A percentile compares a stretch with the other conserved stretches of the same genome.
Evolutionary conservation across 1,140 invertebrate genomes (phyloP).

Genomic region (Heliconius congener): DNA sequence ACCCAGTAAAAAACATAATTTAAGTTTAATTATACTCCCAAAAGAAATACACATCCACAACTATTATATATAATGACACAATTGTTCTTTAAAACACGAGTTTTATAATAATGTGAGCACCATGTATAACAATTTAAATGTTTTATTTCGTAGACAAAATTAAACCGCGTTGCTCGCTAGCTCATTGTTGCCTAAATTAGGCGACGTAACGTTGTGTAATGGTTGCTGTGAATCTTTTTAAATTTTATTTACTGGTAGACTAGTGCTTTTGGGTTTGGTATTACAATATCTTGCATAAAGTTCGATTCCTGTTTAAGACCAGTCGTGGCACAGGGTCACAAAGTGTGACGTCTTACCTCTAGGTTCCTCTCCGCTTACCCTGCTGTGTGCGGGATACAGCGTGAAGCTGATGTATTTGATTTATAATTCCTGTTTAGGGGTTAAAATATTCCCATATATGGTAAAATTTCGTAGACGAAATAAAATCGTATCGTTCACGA

Average conservation of each 20-base stretch:
- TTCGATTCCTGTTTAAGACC: neutral
- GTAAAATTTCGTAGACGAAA: neutral
- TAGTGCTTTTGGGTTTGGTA: neutral
- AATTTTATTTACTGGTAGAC: neutral
- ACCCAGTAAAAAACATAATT: neutral
- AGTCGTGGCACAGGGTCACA: too few relatives aligned
- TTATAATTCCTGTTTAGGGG: too few relatives aligned
- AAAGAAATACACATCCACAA: neutral
- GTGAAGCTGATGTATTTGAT: too few relatives aligned
- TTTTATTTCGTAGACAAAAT: neutral
- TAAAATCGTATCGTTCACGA: neutral
- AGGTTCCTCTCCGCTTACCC: too few relatives aligned
- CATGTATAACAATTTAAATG: too few relatives aligned
- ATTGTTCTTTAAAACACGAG: neutral
- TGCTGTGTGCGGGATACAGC: too few relatives aligned
- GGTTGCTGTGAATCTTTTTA: neutral
- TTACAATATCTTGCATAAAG: neutral
- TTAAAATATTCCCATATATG: too few relatives aligned
- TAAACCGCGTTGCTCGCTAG: neutral
- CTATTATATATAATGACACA: neutral
- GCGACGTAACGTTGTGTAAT: neutral
- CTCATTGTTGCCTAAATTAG: conserved; percentile 1
- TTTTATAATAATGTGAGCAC: too few relatives aligned
- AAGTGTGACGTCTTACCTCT: too few relatives aligned
- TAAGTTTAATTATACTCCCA: neutral